Percentiles rank a stretch among this genome's conserved stretches.
Evolutionary conservation across 2,797 vertebrate species (phyloP).

Genomic region (Crenuchus spilurus): DNA sequence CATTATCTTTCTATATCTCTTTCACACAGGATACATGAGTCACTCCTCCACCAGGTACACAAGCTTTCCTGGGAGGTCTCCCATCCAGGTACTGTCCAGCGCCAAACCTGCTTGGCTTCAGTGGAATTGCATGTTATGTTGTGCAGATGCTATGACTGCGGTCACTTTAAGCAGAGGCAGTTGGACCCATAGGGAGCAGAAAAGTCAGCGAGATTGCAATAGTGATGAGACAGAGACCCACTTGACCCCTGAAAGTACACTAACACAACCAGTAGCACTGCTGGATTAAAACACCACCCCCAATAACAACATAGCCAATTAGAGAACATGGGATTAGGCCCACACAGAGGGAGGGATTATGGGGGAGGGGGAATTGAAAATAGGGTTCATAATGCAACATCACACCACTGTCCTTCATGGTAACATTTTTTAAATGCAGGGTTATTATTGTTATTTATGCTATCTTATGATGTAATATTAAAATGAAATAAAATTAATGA

Average conservation of each 20-base stretch:
- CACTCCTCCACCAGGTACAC: too few relatives aligned
- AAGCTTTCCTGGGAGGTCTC: too few relatives aligned
- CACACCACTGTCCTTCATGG: neutral
- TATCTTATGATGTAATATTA: neutral
- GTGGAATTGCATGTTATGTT: too few relatives aligned
- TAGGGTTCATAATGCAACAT: neutral
- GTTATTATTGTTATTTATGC: neutral
- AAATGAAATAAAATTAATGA: too few relatives aligned
- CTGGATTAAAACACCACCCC: constrained; percentile 64
- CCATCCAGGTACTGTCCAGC: too few relatives aligned
- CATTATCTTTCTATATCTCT: too few relatives aligned
- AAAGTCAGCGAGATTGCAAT: constrained; percentile 27
- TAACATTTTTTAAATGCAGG: neutral
- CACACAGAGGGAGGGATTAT: constrained; percentile 42
- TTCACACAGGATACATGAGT: too few relatives aligned
- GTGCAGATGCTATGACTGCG: too few relatives aligned
- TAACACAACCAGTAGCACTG: constrained; percentile 68
- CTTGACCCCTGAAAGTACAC: constrained; percentile 70
- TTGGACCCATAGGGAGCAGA: constrained; percentile 24
- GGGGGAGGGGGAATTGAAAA: neutral
- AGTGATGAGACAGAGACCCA: constrained; percentile 62
- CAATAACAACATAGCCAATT: constrained; percentile 57
- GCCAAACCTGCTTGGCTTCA: too few relatives aligned
- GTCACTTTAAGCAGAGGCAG: constrained; percentile 9
- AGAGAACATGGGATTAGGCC: constrained; percentile 58